Percentiles rank a stretch among this genome's conserved stretches.
phyloP scores from a whole-genome alignment of 2,797 vertebrate species.

The Pipistrellus pipistrellus region DNA sequence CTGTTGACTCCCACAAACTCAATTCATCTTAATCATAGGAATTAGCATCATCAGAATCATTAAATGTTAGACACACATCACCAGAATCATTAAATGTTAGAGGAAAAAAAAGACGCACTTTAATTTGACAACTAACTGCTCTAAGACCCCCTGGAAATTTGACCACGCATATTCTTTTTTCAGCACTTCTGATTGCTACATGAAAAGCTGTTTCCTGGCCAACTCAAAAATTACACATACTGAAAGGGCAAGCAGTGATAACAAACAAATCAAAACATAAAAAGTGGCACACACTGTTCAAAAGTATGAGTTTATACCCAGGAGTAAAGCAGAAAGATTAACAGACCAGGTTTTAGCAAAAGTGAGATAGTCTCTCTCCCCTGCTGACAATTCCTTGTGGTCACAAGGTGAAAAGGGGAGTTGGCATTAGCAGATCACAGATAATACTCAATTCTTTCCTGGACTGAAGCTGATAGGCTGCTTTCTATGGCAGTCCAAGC shows the following conservation, averaged over 20 bases:
- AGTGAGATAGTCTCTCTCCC: neutral
- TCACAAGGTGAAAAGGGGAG: neutral
- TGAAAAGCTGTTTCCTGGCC: conserved; percentile 56
- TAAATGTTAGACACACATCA: neutral
- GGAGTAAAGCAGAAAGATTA: conserved; percentile 68
- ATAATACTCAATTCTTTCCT: neutral
- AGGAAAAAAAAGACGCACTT: neutral
- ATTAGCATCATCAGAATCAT: conserved; percentile 57
- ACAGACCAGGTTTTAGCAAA: neutral
- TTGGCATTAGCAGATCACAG: neutral
- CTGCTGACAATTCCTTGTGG: neutral
- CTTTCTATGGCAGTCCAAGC: neutral
- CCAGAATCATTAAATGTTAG: conserved; percentile 22
- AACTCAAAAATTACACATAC: conserved; percentile 2
- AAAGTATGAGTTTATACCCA: conserved; percentile 9
- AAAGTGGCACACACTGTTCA: neutral
- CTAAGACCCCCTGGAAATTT: conserved; percentile 6
- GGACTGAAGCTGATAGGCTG: neutral
- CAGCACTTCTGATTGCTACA: conserved; percentile 16
- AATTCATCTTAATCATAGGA: neutral
- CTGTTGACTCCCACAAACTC: conserved; percentile 12
- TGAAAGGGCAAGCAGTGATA: neutral
- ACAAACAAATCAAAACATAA: conserved; percentile 53
- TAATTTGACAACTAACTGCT: conserved; percentile 4
- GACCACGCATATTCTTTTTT: neutral